A percentile compares a stretch with the other conserved stretches of the same genome.
Conservation (phyloP, 2,888 invertebrate species). For the Pediacus dermestoides region DNA sequence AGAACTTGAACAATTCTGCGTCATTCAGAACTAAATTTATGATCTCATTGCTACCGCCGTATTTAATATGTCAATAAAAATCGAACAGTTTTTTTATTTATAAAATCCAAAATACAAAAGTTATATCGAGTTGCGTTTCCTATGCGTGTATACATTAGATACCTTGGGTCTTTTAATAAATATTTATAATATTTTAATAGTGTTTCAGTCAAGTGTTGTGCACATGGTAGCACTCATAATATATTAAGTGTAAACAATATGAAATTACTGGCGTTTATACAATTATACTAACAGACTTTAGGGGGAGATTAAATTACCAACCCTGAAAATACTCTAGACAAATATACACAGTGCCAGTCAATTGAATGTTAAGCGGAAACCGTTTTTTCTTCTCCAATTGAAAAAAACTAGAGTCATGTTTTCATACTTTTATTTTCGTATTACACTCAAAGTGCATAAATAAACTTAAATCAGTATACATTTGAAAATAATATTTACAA, state of each 20-base stretch:
- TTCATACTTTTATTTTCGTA: not conserved
- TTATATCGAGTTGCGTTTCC: not conserved
- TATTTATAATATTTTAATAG: conserved; percentile 38
- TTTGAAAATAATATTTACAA: conserved; percentile 3
- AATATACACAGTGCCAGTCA: conserved; percentile 13
- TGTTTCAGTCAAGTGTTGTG: conserved; percentile 41
- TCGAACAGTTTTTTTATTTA: too few relatives aligned
- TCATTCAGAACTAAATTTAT: too few relatives aligned
- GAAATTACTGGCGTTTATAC: conserved; percentile 34
- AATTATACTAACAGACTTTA: conserved; percentile 28
- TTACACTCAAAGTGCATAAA: conserved; percentile 3
- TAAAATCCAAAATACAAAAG: not conserved
- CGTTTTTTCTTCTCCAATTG: conserved; percentile 1
- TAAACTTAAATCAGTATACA: not conserved
- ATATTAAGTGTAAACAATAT: conserved; percentile 41
- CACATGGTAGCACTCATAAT: conserved; percentile 43
- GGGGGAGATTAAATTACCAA: conserved; percentile 31
- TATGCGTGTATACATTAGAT: not conserved
- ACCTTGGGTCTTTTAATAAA: conserved; percentile 25
- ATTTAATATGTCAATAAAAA: too few relatives aligned
- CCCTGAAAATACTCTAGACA: conserved; percentile 8
- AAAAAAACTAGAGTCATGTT: too few relatives aligned
- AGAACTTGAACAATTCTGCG: too few relatives aligned
- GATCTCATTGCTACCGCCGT: too few relatives aligned
- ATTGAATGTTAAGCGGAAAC: conserved; percentile 4